A percentile compares a stretch with the other conserved stretches of the same genome.
These are phyloP conservation scores for Calliopum simillimum DNA, from an alignment of 2,888 invertebrate genomes.

Conservation along the genomic window DNA sequence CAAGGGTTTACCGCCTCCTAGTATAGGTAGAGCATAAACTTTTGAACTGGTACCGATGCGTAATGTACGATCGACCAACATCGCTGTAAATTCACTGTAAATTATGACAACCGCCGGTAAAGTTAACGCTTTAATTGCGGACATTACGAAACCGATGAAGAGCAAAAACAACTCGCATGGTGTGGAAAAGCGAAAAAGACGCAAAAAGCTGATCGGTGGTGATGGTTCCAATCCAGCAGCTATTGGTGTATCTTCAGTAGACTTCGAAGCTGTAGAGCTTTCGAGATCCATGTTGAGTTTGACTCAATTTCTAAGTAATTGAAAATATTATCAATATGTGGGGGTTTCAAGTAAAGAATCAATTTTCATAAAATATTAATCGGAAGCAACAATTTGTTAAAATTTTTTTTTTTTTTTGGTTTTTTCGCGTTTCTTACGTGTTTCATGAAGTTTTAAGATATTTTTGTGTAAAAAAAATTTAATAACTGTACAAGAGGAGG, in stretches of 20 bases:
- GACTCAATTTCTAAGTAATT: no score
- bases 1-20: constrained; percentile 76
- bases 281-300: constrained; percentile 55
- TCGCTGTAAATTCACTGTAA: constrained; percentile 79
- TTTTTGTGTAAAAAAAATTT: no score
- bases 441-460: no score
- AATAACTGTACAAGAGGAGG: no score
- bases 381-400: no score
- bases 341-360: no score
- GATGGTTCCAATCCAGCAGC: constrained; percentile 56
- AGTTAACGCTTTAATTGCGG: constrained; percentile 73
- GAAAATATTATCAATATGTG: no score
- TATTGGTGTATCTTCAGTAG: constrained; percentile 52
- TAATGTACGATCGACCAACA: constrained; percentile 76
- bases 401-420: no score
- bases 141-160: constrained; percentile 71
- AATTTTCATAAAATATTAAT: no score
- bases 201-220: constrained; percentile 56
- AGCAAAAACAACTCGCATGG: constrained; percentile 71
- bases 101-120: constrained; percentile 78
- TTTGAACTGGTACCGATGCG: constrained; percentile 71
- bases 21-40: constrained; percentile 71
- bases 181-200: constrained; percentile 71
- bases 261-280: constrained; percentile 54
- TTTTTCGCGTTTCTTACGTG: no score